Evolutionary conservation across 1,140 invertebrate genomes (phyloP).

Genomic region (Sminthurinus signatus): DNA sequence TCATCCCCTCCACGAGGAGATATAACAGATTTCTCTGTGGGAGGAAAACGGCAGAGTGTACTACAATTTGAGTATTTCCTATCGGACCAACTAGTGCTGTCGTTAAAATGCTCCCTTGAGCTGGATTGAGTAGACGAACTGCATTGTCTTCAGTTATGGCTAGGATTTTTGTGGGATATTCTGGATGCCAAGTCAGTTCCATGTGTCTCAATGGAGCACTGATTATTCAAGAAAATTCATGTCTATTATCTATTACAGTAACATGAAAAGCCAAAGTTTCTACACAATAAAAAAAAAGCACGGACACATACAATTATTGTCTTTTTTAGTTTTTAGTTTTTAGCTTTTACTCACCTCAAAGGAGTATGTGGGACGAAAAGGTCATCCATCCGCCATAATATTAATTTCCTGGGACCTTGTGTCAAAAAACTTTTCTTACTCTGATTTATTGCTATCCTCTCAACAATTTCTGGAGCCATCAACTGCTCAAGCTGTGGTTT

Average conservation of each 20-base stretch:
- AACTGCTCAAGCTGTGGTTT: constrained; percentile 23
- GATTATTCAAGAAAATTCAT: too few species aligned
- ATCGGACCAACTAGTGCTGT: neutral
- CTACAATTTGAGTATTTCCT: neutral
- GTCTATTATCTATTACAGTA: too few species aligned
- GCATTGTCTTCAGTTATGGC: constrained; percentile 24
- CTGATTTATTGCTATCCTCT: constrained; percentile 28
- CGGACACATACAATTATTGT: neutral
- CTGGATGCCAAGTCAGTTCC: constrained; percentile 24
- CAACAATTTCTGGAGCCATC: constrained; percentile 28
- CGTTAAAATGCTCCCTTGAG: constrained; percentile 9
- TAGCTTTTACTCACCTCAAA: constrained; percentile 1
- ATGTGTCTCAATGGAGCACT: constrained; percentile 12
- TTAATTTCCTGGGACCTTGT: constrained; percentile 34
- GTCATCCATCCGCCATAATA: constrained; percentile 33
- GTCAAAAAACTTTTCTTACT: constrained; percentile 31
- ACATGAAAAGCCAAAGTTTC: neutral
- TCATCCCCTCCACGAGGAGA: neutral
- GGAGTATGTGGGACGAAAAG: constrained; percentile 6
- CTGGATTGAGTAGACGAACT: constrained; percentile 32
- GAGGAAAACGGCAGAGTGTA: too few species aligned
- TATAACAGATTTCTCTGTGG: constrained; percentile 15
- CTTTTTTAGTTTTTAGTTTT: neutral
- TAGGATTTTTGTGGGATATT: neutral
- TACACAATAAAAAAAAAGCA: too few species aligned